Evolutionary conservation across 53 echinoderm and acorn worm genomes (phyloP), one percentile per base, ranked within the genome.

Genomic region (Antedon mediterranea): DNA sequence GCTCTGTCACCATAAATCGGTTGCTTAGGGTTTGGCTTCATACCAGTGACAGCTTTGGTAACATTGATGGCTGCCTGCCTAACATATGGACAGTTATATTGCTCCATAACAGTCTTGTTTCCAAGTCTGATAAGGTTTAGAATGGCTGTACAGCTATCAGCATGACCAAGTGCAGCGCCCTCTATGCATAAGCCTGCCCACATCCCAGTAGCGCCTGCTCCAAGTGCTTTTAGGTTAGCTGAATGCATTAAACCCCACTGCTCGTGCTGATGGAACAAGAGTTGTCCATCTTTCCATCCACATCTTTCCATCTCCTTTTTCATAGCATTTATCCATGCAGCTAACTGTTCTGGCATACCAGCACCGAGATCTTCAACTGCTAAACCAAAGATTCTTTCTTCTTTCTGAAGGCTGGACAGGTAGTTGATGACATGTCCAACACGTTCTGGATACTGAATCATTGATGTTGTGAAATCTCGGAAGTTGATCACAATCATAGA

Each of bases 241-340:
- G 82, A 57, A 77, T 88, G 74, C 32, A 33, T 74, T 28, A 74
- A 81, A 20, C 81, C 81, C 31, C 28, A 89, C 83, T 89, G 86
- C 83, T 89, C 86, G 34, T 89, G 89, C 26, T 86, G 33, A 73
- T 89, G 89, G 15, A 84, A 83, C 41, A 87, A 77, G 0, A 87
- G 83, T 28, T 87, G 79, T 23, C 79, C 89, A 41, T 41, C 41
- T 43, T 79, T 79, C 89, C 89, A 86, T 32, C 81, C 72, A 79
- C 87, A 34, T 0, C 32, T 43, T 73, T 87, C 85, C 90, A 90
- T 90, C 28, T 81, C 32, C 71, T 90, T 83, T 0, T 86, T 86
- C 75, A 87, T 83, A 80, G 71, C 83, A 80, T 31, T 83, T 44
- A 83, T 73, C 75, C 76, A 87, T 28, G 70, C 82, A 0, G 83